These are phyloP conservation scores for Nomada ruficornis DNA, from an alignment of 2,888 invertebrate species.

Conservation along the genomic window DNA sequence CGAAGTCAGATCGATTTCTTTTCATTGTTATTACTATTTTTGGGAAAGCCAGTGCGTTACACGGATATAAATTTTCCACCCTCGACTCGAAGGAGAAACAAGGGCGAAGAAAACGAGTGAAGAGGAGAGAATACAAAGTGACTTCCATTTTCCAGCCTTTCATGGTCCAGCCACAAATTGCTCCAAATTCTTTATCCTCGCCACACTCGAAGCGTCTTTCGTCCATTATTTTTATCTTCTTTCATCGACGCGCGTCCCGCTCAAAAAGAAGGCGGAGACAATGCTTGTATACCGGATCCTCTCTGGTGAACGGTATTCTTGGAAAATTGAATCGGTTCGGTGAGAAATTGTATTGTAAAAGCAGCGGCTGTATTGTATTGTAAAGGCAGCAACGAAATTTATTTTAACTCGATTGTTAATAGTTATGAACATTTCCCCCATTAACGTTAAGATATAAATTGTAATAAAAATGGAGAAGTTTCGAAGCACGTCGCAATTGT, in stretches of 20 bases:
- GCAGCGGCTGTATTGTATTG: neutral
- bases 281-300: slow-evolving; percentile 3
- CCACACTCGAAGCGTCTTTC: slow-evolving; percentile 23
- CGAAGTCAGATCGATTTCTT: neutral
- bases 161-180: slow-evolving; percentile 29
- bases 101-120: slow-evolving; percentile 3
- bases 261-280: neutral
- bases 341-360: neutral
- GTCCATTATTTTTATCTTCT: slow-evolving; percentile 31
- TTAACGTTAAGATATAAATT: too few species aligned
- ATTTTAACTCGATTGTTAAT: too few species aligned
- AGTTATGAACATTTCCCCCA: too few species aligned
- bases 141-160: slow-evolving; percentile 37
- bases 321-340: neutral
- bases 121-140: slow-evolving; percentile 28
- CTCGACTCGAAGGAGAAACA: slow-evolving; percentile 4
- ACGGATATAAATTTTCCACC: neutral
- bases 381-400: neutral
- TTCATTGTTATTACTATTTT: neutral
- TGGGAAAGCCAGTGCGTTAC: too few species aligned
- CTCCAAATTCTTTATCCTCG: slow-evolving; percentile 51
- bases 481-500: too few species aligned
- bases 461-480: too few species aligned
- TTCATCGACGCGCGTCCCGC: slow-evolving; percentile 21
- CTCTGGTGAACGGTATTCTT: neutral